Evolutionary conservation across 2,888 invertebrate genomes (phyloP), one percentile per base, ranked within the genome.

Genomic region (Paralinhomoeus sp.): DNA sequence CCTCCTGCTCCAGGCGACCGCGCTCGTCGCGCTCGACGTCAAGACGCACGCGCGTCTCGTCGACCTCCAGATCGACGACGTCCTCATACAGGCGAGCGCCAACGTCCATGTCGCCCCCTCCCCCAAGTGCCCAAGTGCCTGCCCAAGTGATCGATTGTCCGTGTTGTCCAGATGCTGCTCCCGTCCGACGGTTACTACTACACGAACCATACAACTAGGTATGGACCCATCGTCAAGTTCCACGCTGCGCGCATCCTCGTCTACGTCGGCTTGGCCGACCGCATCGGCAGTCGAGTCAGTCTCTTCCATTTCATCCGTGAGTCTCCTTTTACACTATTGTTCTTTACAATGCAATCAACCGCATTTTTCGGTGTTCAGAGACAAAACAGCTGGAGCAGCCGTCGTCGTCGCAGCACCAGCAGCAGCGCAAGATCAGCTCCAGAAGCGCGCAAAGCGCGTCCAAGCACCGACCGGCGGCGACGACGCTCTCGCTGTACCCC

Each of bases 111-210:
- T n/a, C n/a, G n/a, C n/a, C n/a, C n/a, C n/a, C n/a, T n/a, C n/a
- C n/a, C n/a, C n/a, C n/a, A n/a, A n/a, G n/a, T n/a, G n/a, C n/a
- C n/a, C n/a, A n/a, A n/a, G n/a, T n/a, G n/a, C n/a, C n/a, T n/a
- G n/a, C n/a, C n/a, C n/a, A n/a, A n/a, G n/a, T n/a, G n/a, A n/a
- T n/a, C n/a, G n/a, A n/a, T n/a, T n/a, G n/a, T n/a, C n/a, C n/a
- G n/a, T n/a, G n/a, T n/a, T n/a, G n/a, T n/a, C 2, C 58, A 60
- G 58, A 65, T 75, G 47, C 64, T 75, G 43, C 64, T 75, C 48
- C 75, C 75, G 20, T 73, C 73, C 1, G 74, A 75, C 56, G 74
- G 74, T 55, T 74, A 73, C 54, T 75, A 73, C 62, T 74, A 74
- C 62, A 74, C 74, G 40, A 73, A 73, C 55, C 73, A 74, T 58